Conservation (phyloP, 2,113 vertebrate species). For the Nansenia antarctica region DNA sequence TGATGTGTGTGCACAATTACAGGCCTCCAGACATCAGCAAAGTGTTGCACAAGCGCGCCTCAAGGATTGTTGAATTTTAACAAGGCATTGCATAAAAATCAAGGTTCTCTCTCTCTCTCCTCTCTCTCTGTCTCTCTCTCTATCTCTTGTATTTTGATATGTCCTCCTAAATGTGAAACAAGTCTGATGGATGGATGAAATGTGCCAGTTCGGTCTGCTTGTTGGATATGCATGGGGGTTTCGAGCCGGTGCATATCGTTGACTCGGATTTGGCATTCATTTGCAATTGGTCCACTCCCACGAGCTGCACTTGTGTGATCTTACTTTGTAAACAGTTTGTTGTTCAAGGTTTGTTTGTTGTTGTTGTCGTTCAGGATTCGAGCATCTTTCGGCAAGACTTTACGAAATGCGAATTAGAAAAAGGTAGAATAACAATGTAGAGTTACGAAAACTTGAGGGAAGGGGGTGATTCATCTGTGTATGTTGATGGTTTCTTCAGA, state of each 20-base stretch:
- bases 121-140: conserved; percentile 38
- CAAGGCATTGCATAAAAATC: conserved; percentile 82
- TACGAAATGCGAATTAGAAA: too few species aligned
- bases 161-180: conserved; percentile 29
- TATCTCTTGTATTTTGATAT: conserved; percentile 76
- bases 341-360: too few species aligned
- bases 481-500: too few species aligned
- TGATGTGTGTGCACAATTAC: conserved; percentile 89
- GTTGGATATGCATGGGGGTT: neutral
- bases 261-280: too few species aligned
- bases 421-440: too few species aligned
- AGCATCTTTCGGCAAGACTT: too few species aligned
- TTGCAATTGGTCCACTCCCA: too few species aligned
- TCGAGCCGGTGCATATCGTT: neutral
- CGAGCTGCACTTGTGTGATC: too few species aligned
- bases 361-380: too few species aligned
- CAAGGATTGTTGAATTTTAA: conserved; percentile 84
- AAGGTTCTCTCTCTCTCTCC: conserved; percentile 63
- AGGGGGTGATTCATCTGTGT: too few species aligned
- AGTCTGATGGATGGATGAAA: conserved; percentile 10
- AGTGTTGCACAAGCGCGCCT: conserved; percentile 82
- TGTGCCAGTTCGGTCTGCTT: neutral
- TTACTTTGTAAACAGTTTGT: too few species aligned
- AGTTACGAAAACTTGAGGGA: too few species aligned
- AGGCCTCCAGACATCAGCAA: conserved; percentile 85